These are phyloP conservation scores for Acanthaster planci DNA, from an alignment of 35 echinoderm and acorn worm species.

Conservation along the genomic window DNA sequence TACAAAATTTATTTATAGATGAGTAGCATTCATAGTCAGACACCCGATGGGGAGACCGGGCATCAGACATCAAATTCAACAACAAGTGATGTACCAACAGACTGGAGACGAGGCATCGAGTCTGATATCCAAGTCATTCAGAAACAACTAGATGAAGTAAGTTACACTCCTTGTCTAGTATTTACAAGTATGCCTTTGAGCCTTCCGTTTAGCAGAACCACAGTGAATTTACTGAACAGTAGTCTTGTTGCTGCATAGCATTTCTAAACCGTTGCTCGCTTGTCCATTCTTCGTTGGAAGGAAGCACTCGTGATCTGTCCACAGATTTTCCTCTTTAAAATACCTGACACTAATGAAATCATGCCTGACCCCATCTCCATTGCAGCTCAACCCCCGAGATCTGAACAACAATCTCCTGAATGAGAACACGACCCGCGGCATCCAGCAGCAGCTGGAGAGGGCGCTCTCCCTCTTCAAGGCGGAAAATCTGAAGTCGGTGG, in stretches of 20 bases:
- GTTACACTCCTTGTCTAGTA: not conserved
- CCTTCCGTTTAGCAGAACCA: no score
- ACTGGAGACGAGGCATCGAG: not conserved
- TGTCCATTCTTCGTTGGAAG: no score
- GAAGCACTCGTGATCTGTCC: no score
- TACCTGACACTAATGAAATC: no score
- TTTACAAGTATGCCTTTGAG: no score
- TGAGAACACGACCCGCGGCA: conserved; percentile 44
- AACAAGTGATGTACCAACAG: not conserved
- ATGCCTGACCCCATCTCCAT: not conserved
- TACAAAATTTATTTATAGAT: not conserved
- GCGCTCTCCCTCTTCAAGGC: conserved; percentile 1
- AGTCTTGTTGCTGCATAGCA: no score
- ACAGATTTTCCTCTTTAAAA: no score
- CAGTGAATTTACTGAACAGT: no score
- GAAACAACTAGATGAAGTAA: not conserved
- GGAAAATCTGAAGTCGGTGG: conserved; percentile 19
- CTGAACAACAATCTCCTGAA: conserved; percentile 50
- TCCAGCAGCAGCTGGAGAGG: conserved; percentile 8
- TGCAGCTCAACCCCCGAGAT: conserved; percentile 27
- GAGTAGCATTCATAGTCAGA: not conserved
- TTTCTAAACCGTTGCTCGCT: no score
- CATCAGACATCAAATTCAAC: not conserved
- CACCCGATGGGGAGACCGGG: not conserved
- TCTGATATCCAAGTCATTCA: not conserved